Conservation (phyloP, 2,113 vertebrate species). For the Lipotes vexillifer region DNA sequence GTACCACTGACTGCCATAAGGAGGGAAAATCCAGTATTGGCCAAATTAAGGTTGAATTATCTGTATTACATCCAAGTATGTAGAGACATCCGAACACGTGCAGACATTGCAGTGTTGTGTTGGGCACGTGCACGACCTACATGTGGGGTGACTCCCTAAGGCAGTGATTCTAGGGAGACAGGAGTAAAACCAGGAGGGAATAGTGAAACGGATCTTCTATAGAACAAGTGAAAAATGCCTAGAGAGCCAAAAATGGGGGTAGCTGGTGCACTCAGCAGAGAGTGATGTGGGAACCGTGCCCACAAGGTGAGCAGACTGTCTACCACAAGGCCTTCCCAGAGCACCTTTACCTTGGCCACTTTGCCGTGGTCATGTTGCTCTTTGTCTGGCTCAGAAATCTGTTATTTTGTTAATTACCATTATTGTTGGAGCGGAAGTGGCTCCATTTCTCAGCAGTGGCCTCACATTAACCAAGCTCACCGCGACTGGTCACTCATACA, state of each 20-base stretch:
- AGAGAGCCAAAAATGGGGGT: not conserved
- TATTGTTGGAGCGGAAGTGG: too few species aligned
- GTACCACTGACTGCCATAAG: not conserved
- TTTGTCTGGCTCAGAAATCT: not conserved
- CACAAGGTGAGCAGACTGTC: not conserved
- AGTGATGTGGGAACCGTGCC: not conserved
- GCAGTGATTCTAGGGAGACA: not conserved
- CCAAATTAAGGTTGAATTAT: not conserved
- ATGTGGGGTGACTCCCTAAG: not conserved
- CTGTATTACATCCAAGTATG: not conserved
- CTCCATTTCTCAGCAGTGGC: too few species aligned
- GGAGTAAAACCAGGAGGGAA: not conserved
- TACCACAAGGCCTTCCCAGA: not conserved
- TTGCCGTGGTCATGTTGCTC: not conserved
- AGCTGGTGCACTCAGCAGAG: not conserved
- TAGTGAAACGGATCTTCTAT: not conserved
- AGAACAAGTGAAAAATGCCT: not conserved
- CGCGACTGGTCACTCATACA: too few species aligned
- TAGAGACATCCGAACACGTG: not conserved
- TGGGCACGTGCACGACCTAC: rapidly evolving
- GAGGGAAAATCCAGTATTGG: not conserved
- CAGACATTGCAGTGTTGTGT: rapidly evolving
- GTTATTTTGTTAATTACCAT: not conserved
- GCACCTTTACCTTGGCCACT: not conserved
- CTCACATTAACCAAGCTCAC: too few species aligned